Evolutionary conservation across 2,888 invertebrate genomes (phyloP).

Genomic region (Panzeria rudis): DNA sequence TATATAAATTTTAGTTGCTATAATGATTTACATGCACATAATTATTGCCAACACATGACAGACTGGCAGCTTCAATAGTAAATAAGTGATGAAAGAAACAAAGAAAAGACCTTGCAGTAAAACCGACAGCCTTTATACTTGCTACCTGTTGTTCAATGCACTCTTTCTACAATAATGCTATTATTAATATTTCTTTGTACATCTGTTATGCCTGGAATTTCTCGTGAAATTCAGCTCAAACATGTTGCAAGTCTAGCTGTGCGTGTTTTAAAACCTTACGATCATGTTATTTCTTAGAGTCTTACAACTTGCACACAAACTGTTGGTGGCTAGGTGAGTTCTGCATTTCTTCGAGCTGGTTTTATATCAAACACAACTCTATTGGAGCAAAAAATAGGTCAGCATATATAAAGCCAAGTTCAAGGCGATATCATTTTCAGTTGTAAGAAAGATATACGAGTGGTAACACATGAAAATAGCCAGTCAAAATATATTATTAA

Average conservation of each 20-base stretch:
- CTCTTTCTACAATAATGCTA: constrained; percentile 20
- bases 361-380: constrained; percentile 65
- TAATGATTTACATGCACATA: constrained; percentile 61
- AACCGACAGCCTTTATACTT: constrained; percentile 35
- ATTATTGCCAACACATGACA: constrained; percentile 37
- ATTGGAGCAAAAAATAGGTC: constrained; percentile 87
- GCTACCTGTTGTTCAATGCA: constrained; percentile 54
- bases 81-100: constrained; percentile 36
- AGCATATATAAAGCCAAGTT: constrained; percentile 92
- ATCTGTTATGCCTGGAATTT: constrained; percentile 25
- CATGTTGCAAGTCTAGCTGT: constrained; percentile 53
- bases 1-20: constrained; percentile 34
- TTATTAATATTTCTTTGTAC: constrained; percentile 51
- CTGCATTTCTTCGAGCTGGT: constrained; percentile 73
- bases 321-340: constrained; percentile 48
- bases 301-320: constrained; percentile 22
- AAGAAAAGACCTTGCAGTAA: constrained; percentile 58
- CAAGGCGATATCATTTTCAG: constrained; percentile 89
- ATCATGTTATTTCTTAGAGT: constrained; percentile 16
- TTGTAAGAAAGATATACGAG: constrained; percentile 79
- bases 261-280: constrained; percentile 22
- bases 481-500: constrained; percentile 17
- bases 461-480: constrained; percentile 49
- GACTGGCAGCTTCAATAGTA: not conserved
- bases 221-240: constrained; percentile 50